These are phyloP conservation scores for Clavelina lepadiformis DNA, from an alignment of 23 tunicate genomes.

Conservation along the genomic window DNA sequence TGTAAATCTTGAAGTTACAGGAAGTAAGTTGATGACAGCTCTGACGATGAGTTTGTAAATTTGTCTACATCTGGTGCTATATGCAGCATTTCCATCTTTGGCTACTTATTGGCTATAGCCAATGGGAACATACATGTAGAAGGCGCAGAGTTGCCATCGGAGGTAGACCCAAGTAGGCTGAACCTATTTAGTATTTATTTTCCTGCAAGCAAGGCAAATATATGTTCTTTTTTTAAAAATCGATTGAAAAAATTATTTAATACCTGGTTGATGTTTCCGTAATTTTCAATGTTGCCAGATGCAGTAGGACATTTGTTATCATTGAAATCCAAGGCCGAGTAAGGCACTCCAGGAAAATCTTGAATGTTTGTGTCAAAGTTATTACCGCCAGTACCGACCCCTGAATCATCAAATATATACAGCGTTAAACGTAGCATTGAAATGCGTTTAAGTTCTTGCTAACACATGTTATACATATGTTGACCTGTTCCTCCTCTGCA, in stretches of 20 bases:
- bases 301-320: slow-evolving; percentile 32
- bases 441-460: neutral
- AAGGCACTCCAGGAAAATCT: slow-evolving; percentile 35
- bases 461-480: too few relatives aligned
- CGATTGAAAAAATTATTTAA: neutral
- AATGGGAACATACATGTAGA: too few relatives aligned
- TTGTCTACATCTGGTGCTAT: too few relatives aligned
- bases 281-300: slow-evolving; percentile 48
- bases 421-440: neutral
- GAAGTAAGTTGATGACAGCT: too few relatives aligned
- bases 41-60: too few relatives aligned
- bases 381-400: slow-evolving; percentile 39
- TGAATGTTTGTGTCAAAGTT: slow-evolving; percentile 22
- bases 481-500: slow-evolving; percentile 65
- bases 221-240: slow-evolving; percentile 25
- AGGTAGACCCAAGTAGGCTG: too few relatives aligned
- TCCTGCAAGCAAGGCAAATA: too few relatives aligned
- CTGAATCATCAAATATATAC: neutral
- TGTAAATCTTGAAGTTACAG: too few relatives aligned
- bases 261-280: slow-evolving; percentile 36
- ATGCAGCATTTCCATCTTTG: too few relatives aligned
- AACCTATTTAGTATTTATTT: too few relatives aligned
- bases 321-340: slow-evolving; percentile 24
- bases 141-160: too few relatives aligned
- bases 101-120: too few relatives aligned